Conservation (phyloP, 2,888 invertebrate species). For the Caenorhabditis auriculariae region DNA sequence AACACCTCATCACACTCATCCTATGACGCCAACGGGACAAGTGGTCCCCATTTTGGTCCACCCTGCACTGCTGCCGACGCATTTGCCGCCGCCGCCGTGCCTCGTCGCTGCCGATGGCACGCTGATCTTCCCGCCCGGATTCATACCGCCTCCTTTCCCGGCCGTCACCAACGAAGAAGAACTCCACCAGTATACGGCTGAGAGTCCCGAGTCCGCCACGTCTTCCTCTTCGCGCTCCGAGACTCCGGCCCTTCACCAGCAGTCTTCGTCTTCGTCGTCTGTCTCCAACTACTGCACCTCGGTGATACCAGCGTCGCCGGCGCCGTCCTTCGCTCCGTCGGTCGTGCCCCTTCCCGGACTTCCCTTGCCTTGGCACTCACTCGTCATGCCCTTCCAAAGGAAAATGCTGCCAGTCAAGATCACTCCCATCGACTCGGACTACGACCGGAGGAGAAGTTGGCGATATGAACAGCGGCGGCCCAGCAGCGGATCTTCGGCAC, state of each 20-base stretch:
- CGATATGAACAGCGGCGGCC: slow-evolving; percentile 12
- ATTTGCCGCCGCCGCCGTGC: slow-evolving; percentile 33
- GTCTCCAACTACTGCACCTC: too few relatives aligned
- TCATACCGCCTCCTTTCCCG: slow-evolving; percentile 26
- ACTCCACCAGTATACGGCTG: slow-evolving; percentile 12
- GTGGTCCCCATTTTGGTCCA: slow-evolving; percentile 29
- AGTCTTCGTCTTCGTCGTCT: not conserved
- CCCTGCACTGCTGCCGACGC: slow-evolving; percentile 33
- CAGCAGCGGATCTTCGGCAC: slow-evolving; percentile 1
- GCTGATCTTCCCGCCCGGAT: slow-evolving; percentile 22
- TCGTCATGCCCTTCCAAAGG: too few relatives aligned
- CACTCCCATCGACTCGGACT: slow-evolving; percentile 12
- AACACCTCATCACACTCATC: not conserved
- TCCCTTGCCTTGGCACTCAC: too few relatives aligned
- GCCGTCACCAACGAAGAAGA: slow-evolving; percentile 30
- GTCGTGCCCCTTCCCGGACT: too few relatives aligned
- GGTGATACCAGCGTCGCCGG: slow-evolving; percentile 11
- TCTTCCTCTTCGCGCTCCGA: too few relatives aligned
- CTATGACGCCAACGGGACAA: slow-evolving; percentile 22
- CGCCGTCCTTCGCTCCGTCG: not conserved
- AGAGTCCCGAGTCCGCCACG: too few relatives aligned
- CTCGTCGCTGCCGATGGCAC: slow-evolving; percentile 6
- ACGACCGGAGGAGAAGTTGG: slow-evolving; percentile 25
- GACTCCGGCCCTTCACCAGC: not conserved
- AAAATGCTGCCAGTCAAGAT: slow-evolving; percentile 6